Evolutionary conservation across 2,797 vertebrate species (phyloP).

Genomic region (Zenarchopterus dispar): DNA sequence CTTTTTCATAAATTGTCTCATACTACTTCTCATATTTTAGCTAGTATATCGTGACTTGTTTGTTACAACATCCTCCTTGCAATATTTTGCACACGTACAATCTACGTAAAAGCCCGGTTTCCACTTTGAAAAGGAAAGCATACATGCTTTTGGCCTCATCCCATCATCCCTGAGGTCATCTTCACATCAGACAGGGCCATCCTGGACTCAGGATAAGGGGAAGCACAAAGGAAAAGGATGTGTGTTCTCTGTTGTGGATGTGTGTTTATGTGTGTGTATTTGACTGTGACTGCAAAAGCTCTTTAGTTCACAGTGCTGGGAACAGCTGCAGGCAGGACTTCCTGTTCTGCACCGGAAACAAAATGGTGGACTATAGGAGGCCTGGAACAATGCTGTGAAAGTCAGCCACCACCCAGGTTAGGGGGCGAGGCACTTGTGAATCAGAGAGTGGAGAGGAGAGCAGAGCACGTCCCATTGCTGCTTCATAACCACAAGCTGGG

Average conservation of each 20-base stretch:
- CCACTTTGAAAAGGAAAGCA: slow-evolving; percentile 60
- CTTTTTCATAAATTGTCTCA: not conserved
- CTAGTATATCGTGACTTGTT: slow-evolving; percentile 18
- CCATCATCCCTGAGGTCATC: slow-evolving; percentile 69
- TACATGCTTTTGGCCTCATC: slow-evolving; percentile 62
- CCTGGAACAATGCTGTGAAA: slow-evolving; percentile 83
- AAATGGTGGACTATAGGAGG: slow-evolving; percentile 69
- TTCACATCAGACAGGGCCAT: slow-evolving; percentile 69
- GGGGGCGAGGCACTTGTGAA: slow-evolving; percentile 62
- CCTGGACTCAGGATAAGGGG: slow-evolving; percentile 59
- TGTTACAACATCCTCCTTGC: slow-evolving; percentile 39
- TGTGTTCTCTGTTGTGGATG: slow-evolving; percentile 29
- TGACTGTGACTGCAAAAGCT: slow-evolving; percentile 34
- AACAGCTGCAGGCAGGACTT: slow-evolving; percentile 78
- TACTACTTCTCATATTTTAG: slow-evolving; percentile 5
- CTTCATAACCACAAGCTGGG: slow-evolving; percentile 42
- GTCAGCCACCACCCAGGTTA: slow-evolving; percentile 79
- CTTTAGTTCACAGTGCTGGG: slow-evolving; percentile 68
- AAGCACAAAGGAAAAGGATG: slow-evolving; percentile 67
- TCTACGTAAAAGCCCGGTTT: slow-evolving; percentile 5
- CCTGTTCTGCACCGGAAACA: slow-evolving; percentile 78
- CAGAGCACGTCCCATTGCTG: slow-evolving; percentile 45
- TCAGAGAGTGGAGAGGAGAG: slow-evolving; percentile 54
- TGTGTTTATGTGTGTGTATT: slow-evolving; percentile 27
- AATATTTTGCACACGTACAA: slow-evolving; percentile 28